These are phyloP conservation scores for Xestia ashworthii DNA, from an alignment of 2,888 invertebrate species.

Conservation along the genomic window DNA sequence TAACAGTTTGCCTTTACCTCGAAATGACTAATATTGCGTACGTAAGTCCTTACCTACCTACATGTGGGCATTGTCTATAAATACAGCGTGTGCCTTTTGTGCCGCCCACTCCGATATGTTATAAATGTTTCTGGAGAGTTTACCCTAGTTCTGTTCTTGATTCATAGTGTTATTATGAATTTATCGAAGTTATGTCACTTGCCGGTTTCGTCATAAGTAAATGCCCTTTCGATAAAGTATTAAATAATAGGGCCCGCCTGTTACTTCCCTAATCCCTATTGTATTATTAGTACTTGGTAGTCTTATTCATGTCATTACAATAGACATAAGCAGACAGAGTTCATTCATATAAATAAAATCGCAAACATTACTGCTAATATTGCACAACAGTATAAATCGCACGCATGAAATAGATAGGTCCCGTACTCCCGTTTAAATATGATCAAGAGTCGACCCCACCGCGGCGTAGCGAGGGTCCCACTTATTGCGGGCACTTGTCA, in stretches of 20 bases:
- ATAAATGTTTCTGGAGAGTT: constrained; percentile 68
- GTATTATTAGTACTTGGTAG: constrained; percentile 1
- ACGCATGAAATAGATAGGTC: constrained; percentile 54
- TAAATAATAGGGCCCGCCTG: constrained; percentile 5
- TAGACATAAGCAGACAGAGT: constrained; percentile 21
- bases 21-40: constrained; percentile 63
- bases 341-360: constrained; percentile 45
- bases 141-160: constrained; percentile 71
- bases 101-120: constrained; percentile 69
- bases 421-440: constrained; percentile 57
- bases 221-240: not conserved
- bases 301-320: constrained; percentile 37
- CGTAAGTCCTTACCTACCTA: constrained; percentile 49
- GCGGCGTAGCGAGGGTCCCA: constrained; percentile 76
- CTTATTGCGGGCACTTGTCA: constrained; percentile 90
- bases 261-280: not conserved
- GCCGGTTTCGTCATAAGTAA: constrained; percentile 27
- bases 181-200: constrained; percentile 27
- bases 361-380: constrained; percentile 55
- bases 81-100: constrained; percentile 72
- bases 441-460: constrained; percentile 69
- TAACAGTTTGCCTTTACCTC: constrained; percentile 65
- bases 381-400: constrained; percentile 50
- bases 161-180: constrained; percentile 57
- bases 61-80: constrained; percentile 70